These are phyloP conservation scores for Harpagus bidentatus DNA, from an alignment of 2,113 vertebrate genomes.

Conservation along the genomic window DNA sequence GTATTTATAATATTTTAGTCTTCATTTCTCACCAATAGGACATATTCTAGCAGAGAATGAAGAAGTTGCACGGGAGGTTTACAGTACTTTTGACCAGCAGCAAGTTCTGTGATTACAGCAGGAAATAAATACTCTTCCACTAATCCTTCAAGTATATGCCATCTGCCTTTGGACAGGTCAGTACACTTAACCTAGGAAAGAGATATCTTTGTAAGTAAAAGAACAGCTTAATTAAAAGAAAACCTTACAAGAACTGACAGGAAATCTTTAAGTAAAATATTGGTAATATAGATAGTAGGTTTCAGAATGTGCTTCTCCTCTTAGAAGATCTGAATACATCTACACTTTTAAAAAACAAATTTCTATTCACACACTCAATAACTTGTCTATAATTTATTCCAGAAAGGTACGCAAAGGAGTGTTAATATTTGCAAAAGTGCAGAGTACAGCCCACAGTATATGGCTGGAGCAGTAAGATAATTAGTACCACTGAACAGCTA, in stretches of 20 bases:
- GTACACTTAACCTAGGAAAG: constrained; percentile 60
- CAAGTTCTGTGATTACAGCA: constrained; percentile 85
- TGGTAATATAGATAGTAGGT: not conserved
- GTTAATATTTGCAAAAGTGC: not conserved
- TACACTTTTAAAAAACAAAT: not conserved
- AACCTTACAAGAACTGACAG: not conserved
- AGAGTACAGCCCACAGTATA: not conserved
- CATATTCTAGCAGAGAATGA: constrained; percentile 79
- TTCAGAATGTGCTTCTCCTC: not conserved
- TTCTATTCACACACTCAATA: not conserved
- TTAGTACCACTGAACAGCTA: not conserved
- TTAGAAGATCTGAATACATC: not conserved
- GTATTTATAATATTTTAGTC: not conserved
- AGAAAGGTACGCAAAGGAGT: not conserved
- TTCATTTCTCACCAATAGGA: constrained; percentile 77
- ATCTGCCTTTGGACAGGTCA: not conserved
- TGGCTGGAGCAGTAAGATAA: not conserved
- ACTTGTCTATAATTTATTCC: not conserved
- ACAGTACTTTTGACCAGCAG: constrained; percentile 70
- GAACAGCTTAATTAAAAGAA: not conserved
- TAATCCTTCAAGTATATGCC: constrained; percentile 68
- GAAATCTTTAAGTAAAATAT: not conserved
- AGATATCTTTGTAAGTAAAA: not conserved
- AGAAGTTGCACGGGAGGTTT: constrained; percentile 80
- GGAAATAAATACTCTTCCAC: constrained; percentile 76